phyloP scores from a whole-genome alignment of 2,113 vertebrate species.

The Marcusenius ussheri region DNA sequence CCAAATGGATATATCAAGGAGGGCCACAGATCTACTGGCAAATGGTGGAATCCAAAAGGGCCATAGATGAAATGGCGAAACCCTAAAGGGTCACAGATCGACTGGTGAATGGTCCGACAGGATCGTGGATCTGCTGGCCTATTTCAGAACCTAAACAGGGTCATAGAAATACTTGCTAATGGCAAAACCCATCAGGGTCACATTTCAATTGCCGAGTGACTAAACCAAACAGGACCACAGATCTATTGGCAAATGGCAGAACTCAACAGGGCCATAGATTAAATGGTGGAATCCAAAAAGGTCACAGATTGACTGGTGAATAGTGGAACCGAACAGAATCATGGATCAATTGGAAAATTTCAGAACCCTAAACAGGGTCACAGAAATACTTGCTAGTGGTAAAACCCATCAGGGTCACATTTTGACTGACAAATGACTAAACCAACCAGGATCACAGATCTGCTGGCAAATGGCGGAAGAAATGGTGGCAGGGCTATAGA shows the following conservation, averaged over 20 bases:
- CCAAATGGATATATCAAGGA: background rate
- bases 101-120: background rate
- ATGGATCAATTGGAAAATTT: background rate
- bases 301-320: background rate
- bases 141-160: background rate
- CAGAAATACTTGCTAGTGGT: background rate
- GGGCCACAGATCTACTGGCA: background rate
- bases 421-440: background rate
- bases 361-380: background rate
- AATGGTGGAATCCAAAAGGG: background rate
- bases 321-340: background rate
- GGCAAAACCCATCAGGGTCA: background rate
- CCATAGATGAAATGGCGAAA: background rate
- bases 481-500: background rate
- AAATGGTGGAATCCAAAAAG: background rate
- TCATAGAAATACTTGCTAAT: background rate
- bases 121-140: background rate
- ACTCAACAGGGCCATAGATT: background rate
- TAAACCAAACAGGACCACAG: background rate
- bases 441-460: background rate
- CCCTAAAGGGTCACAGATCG: background rate
- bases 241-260: background rate
- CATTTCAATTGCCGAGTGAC: background rate
- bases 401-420: background rate
- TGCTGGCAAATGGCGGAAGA: background rate